Evolutionary conservation across 2,113 vertebrate species (phyloP), one percentile per base, ranked within the genome.

Genomic region (Micronycteris hirsuta): DNA sequence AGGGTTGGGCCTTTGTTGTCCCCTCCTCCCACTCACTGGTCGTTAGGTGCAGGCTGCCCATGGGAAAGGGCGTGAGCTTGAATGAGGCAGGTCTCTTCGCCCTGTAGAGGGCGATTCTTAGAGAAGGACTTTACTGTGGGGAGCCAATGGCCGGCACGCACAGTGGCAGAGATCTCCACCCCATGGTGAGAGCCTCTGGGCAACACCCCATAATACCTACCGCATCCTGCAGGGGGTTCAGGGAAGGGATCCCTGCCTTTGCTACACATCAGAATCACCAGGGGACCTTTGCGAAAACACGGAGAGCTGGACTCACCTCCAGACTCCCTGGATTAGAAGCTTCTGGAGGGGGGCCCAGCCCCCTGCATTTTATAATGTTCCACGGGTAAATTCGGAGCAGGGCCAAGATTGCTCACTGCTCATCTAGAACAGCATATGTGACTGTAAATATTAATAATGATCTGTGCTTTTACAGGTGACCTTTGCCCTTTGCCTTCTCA

Each of bases 201-300:
- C 19, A 68, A n/a, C 12, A 2, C 0, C 7, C 1, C 4, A 1
- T 15, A 17, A 12, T 1, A 83, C 10, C 19, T 63, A 31, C 22
- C 45, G n/a, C 33, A 36, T 61, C 54, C 43, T 54, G 33, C 16
- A 63, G 13, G 2, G 24, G 4, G 5, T 3, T 9, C 12, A 20
- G 2, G 58, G 26, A 61, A 28, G 58, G 12, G 45, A 13, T 38
- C 87, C 73, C 13, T 24, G 8, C 5, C 15, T 41, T 77, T 22
- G 31, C 49, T 26, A 7, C 0, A 9, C 13, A 22, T 54, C 36
- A 33, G 2, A 89, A 67, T 95, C 52, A 86, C 54, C 67, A 43
- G 5, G 13, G 20, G 36, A 56, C 28, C 4, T 84, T 90, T 78
- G 58, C 24, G 47, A 10, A 58, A 83, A 77, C 13, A 26, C 5